These are phyloP conservation scores for Hartigia nigra DNA, from an alignment of 2,888 invertebrate species.

Conservation along the genomic window DNA sequence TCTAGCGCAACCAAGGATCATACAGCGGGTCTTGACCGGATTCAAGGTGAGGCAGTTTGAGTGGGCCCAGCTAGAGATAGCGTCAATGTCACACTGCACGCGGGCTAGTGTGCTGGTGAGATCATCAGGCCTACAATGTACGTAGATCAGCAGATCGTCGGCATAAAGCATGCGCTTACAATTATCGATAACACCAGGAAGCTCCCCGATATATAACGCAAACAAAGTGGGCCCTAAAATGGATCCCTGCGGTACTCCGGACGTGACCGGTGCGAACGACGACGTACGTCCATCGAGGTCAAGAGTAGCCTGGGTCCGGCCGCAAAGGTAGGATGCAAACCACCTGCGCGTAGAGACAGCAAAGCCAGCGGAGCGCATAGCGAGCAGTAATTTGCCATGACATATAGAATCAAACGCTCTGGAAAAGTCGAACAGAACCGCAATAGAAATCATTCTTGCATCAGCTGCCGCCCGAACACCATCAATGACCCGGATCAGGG, in stretches of 20 bases:
- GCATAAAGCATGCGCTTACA: conserved; percentile 10
- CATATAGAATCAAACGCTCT: too few relatives aligned
- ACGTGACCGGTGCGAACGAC: not conserved
- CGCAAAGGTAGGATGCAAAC: conserved; percentile 7
- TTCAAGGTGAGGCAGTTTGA: not conserved
- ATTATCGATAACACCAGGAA: not conserved
- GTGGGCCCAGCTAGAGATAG: not conserved
- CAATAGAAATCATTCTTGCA: too few relatives aligned
- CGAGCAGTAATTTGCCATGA: too few relatives aligned
- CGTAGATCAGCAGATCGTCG: conserved; percentile 16
- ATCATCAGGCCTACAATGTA: not conserved
- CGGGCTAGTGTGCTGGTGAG: not conserved
- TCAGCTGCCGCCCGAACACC: too few relatives aligned
- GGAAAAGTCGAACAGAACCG: too few relatives aligned
- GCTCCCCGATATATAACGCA: conserved; percentile 10
- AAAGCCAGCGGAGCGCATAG: too few relatives aligned
- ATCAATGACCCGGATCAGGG: too few relatives aligned
- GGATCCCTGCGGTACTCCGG: conserved; percentile 18
- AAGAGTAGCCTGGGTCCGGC: not conserved
- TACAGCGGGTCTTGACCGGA: too few relatives aligned
- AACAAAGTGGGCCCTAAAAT: conserved; percentile 16
- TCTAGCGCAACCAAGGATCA: conserved; percentile 9
- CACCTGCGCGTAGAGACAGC: too few relatives aligned
- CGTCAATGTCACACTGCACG: not conserved
- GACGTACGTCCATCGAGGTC: not conserved